Base-by-base conservation (phyloP, 1,140 invertebrate species). In the Trinorchestia longiramus region DNA sequence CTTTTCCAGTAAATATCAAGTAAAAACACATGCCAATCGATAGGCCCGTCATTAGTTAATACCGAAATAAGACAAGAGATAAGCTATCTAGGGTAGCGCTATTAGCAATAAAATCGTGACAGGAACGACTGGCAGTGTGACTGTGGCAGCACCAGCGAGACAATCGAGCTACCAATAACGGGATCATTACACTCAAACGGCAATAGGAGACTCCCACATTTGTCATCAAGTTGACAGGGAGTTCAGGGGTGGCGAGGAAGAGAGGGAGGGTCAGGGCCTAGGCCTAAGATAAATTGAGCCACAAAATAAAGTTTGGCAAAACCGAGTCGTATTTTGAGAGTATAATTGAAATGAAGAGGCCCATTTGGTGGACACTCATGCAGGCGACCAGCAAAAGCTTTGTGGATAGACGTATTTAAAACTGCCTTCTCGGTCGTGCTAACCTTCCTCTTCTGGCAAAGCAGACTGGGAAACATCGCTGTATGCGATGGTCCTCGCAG, bases 111-210 rank as follows among this genome's bases (percentile, higher is more conserved):
- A 77, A 36, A 28, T 3, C 8, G 62, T 77, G 15, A 11, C 15
- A 77, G 36, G 62, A 77, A 77, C 62, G 62, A 77, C 62, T 23
- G 1, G 15, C 28, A 3, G 62, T 28, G 62, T 77, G 62, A 77
- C 15, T 36, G 62, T 11, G 28, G 62, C 62, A 36, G 62, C 28
- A 77, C 36, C 62, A 77, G 62, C 62, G 62, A 19, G 47, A 53
- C 6, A 53, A 19, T 53, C 19, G 6, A 19, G 62, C 62, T 28
- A 77, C 62, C 62, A 77, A 77, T 77, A 77, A 77, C 62, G 28
- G 62, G 62, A 77, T 77, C 62, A 77, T 77, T 77, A 77, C 62
- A 77, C 62, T 77, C 62, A 77, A 77, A 77, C 62, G 62, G 62
- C 62, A 77, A 77, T 77, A 77, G 62, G 62, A 36, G 11, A 77